Conservation (phyloP, 2,888 invertebrate genomes). For the Leptura quadrifasciata region DNA sequence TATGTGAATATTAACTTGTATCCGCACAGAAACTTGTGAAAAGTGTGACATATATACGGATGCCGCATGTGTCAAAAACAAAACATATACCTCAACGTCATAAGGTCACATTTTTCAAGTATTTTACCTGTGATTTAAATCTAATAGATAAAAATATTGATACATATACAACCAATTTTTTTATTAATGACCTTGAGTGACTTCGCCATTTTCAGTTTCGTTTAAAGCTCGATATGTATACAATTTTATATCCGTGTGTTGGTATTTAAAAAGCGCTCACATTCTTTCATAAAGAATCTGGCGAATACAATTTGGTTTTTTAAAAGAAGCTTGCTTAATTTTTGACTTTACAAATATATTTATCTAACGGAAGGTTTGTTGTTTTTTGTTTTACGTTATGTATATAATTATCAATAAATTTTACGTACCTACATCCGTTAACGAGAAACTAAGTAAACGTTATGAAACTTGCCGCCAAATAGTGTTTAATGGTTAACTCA, state of each 20-base stretch:
- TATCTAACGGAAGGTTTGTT: neutral
- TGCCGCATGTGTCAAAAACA: neutral
- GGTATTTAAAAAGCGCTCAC: too few species aligned
- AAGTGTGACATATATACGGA: neutral
- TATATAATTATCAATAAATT: neutral
- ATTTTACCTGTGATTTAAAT: neutral
- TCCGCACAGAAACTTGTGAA: neutral
- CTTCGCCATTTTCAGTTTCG: conserved; percentile 16
- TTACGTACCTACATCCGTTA: conserved; percentile 7
- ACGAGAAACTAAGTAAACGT: neutral
- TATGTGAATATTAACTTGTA: neutral
- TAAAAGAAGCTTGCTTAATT: neutral
- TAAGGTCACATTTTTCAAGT: neutral
- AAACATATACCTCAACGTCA: neutral
- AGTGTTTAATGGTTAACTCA: neutral
- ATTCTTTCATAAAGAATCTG: too few species aligned
- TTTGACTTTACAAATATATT: neutral
- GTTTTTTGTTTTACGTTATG: neutral
- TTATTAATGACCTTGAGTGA: conserved; percentile 29
- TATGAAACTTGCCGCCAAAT: conserved; percentile 2
- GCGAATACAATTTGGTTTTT: neutral
- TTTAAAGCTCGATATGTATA: neutral
- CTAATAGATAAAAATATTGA: too few species aligned
- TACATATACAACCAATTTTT: neutral
- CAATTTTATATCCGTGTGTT: too few species aligned